phyloP scores from a whole-genome alignment of 2,888 invertebrate genomes.

The Brenthis ino region DNA sequence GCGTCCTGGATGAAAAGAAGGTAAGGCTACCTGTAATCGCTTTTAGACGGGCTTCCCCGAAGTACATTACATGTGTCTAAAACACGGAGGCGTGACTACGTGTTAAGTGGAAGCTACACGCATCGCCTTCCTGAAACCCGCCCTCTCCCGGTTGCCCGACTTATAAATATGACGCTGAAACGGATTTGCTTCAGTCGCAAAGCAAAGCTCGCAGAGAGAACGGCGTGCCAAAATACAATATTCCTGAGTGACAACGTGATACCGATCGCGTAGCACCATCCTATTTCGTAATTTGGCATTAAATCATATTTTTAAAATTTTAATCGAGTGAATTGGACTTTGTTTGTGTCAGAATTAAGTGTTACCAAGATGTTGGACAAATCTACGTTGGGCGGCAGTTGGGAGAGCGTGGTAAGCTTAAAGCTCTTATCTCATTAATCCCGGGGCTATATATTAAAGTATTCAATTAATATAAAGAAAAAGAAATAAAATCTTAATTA shows the following conservation, averaged over 20 bases:
- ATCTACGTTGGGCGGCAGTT: constrained; percentile 72
- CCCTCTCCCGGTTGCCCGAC: constrained; percentile 61
- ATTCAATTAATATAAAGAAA: not conserved
- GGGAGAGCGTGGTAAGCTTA: constrained; percentile 78
- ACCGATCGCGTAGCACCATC: constrained; percentile 49
- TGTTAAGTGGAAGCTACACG: constrained; percentile 67
- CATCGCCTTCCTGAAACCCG: constrained; percentile 70
- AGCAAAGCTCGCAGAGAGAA: constrained; percentile 65
- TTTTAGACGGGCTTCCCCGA: constrained; percentile 76
- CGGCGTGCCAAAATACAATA: constrained; percentile 68
- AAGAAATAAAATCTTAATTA: not conserved
- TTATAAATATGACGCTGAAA: constrained; percentile 77
- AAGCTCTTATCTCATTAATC: not conserved
- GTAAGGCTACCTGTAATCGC: constrained; percentile 25
- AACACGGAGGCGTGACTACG: constrained; percentile 67
- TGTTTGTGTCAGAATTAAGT: constrained; percentile 50
- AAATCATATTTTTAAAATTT: constrained; percentile 41
- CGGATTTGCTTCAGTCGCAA: constrained; percentile 71
- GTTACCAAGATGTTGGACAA: constrained; percentile 72
- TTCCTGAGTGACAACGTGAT: constrained; percentile 68
- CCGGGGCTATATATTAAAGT: not conserved
- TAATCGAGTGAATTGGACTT: constrained; percentile 38
- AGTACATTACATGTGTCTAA: constrained; percentile 60
- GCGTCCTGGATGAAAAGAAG: constrained; percentile 17
- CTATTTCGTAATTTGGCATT: constrained; percentile 51